Evolutionary conservation across 2,797 vertebrate species (phyloP), one percentile per base, ranked within the genome.

Genomic region (Enteromius radiatus): DNA sequence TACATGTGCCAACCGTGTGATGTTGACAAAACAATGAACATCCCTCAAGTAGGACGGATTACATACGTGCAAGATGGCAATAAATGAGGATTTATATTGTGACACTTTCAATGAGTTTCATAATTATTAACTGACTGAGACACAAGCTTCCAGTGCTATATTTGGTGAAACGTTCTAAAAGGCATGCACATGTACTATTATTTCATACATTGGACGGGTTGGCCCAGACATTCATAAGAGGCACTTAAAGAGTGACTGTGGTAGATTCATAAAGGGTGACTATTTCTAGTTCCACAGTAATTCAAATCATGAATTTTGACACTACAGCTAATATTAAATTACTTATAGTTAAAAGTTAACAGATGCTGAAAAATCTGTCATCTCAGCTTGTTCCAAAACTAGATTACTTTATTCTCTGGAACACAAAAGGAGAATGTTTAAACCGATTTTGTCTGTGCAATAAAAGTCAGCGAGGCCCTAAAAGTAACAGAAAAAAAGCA

Each of bases 51-150:
- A 73, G 21, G 76, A 47, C 10, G 5, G 26, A 47, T 49, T 49
- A 49, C 28, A 28, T 38, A 38, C 17, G 21, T 65, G 28, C 69
- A 43, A 76, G 38, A 63, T 31, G 11, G 2, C 31, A 19, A 26
- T 73, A 26, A 73, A 81, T 73, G 0, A 64, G n/a, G 41, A 31
- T 71, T 80, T 79, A 69, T 31, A n/a, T 12, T 28, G 47, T 69
- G 49, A 19, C 23, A 56, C 54, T 23, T 81, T 33, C 21, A 12
- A 28, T 45, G 15, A 11, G 31, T 69, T 59, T 52, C 6, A 23
- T 61, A 70, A 70, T 23, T 70, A 45, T 61, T 70, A 71, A 56
- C 67, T 33, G 67, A 12, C 28, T 12, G 5, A 26, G 1, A 54
- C n/a, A 41, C 23, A 69, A 69, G 17, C 49, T 19, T 69, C 33